Percentiles rank a stretch among this genome's conserved stretches.
These are phyloP conservation scores for Cricetomys ansorgei DNA, from an alignment of 2,113 vertebrate species.

Conservation along the genomic window DNA sequence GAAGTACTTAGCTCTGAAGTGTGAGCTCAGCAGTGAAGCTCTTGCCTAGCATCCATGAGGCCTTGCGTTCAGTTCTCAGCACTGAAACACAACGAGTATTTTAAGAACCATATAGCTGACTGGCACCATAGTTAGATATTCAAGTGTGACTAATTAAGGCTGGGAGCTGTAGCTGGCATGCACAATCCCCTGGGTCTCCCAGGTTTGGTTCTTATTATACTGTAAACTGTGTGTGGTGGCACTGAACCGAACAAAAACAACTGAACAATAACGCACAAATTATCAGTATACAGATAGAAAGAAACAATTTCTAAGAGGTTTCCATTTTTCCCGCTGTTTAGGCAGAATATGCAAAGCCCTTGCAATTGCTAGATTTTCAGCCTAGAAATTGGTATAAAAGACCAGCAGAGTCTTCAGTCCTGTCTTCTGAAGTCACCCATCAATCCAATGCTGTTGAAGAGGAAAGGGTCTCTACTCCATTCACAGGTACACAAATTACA, in stretches of 20 bases:
- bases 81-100: neutral
- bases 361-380: neutral
- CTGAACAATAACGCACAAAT: neutral
- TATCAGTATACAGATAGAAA: neutral
- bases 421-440: neutral
- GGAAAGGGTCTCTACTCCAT: slow-evolving; percentile 5
- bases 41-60: neutral
- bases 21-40: neutral
- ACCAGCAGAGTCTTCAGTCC: neutral
- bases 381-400: neutral
- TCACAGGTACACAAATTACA: slow-evolving; percentile 44
- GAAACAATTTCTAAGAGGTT: slow-evolving; percentile 47
- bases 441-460: neutral
- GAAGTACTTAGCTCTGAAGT: neutral
- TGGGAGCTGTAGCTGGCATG: neutral
- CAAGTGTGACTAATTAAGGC: neutral
- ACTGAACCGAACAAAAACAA: neutral
- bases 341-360: slow-evolving; percentile 9
- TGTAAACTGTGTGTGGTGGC: neutral
- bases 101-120: neutral
- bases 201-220: neutral
- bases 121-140: neutral
- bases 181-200: neutral
- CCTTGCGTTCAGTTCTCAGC: neutral
- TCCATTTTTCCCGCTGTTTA: slow-evolving; percentile 29